A percentile compares a stretch with the other conserved stretches of the same genome.
phyloP scores from a whole-genome alignment of 2,888 invertebrate genomes.

The Trisateles emortualis region DNA sequence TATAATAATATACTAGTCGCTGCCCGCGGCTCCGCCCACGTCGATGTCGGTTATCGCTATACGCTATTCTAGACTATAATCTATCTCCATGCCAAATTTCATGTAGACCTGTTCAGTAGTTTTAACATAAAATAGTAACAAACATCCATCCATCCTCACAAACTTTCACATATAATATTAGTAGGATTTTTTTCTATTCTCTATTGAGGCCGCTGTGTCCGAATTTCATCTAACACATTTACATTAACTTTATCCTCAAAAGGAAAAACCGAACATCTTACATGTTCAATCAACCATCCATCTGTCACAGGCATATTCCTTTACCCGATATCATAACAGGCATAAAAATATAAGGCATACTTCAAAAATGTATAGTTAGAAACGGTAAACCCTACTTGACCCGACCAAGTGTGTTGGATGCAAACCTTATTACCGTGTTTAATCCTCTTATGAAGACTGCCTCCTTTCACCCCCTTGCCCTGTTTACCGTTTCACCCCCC shows the following conservation, averaged over 20 bases:
- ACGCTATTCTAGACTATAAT: no score
- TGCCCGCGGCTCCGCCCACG: no score
- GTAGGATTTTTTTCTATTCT: no score
- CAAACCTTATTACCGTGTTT: conserved; percentile 78
- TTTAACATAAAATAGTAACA: no score
- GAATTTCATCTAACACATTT: no score
- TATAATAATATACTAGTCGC: no score
- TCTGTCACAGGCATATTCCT: conserved; percentile 2
- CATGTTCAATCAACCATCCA: conserved; percentile 7
- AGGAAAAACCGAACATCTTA: conserved; percentile 3
- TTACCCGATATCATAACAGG: conserved; percentile 8
- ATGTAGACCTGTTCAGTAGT: no score
- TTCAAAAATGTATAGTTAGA: conserved; percentile 13
- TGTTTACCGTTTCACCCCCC: conserved; percentile 6
- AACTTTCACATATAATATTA: no score
- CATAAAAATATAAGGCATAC: conserved; percentile 10
- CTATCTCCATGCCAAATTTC: no score
- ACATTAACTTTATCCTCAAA: not conserved
- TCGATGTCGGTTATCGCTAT: no score
- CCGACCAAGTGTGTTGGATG: conserved; percentile 68
- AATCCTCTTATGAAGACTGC: conserved; percentile 76
- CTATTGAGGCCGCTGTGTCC: no score
- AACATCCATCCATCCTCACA: no score
- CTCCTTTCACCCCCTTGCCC: conserved; percentile 15
- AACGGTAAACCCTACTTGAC: conserved; percentile 74